These are phyloP conservation scores for Anguilla obscura DNA, from an alignment of 2,797 vertebrate genomes.

Conservation along the genomic window DNA sequence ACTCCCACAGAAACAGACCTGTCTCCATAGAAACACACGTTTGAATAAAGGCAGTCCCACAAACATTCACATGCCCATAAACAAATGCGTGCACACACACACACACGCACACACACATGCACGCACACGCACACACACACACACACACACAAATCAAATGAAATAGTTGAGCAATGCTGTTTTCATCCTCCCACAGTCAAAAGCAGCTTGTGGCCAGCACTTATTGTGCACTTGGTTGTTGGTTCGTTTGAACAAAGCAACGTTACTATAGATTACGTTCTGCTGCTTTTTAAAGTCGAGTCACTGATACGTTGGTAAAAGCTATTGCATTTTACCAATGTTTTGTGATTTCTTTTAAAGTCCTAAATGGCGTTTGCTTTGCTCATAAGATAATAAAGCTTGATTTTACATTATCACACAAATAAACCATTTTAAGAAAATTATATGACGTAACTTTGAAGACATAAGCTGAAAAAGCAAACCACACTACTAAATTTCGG, in stretches of 20 bases:
- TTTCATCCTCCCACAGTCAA: not conserved
- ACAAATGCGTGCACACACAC: not conserved
- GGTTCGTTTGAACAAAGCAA: no score
- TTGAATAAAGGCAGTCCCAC: not conserved
- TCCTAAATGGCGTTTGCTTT: no score
- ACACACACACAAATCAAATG: not conserved
- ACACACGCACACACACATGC: not conserved
- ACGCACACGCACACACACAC: not conserved
- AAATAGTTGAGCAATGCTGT: not conserved
- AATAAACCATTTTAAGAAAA: no score
- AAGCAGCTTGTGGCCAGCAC: not conserved
- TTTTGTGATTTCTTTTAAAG: no score
- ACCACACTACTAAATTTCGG: not conserved
- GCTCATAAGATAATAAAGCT: no score
- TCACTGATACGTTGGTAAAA: no score
- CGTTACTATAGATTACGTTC: no score
- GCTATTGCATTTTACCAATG: no score
- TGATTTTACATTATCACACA: no score
- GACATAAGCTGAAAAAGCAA: not conserved
- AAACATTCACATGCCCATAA: not conserved
- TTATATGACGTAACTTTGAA: no score
- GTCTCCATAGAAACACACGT: slow-evolving; percentile 9
- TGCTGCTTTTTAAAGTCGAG: no score
- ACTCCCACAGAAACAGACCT: not conserved
- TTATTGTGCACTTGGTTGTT: not conserved